These are phyloP conservation scores for Hestina assimilis DNA, from an alignment of 1,140 invertebrate species.

Conservation along the genomic window DNA sequence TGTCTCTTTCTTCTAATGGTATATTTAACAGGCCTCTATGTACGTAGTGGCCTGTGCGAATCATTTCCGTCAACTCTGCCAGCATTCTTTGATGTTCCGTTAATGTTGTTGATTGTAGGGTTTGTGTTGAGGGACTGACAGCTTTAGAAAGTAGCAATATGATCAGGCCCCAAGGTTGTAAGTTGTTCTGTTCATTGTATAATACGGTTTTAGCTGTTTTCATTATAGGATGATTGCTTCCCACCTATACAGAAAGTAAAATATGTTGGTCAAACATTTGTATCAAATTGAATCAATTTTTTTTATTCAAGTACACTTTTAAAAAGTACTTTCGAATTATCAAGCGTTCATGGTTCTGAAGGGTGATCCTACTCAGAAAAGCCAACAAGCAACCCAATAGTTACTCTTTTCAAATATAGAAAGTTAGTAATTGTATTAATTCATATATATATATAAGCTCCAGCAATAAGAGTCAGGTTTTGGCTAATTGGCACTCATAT, in stretches of 20 bases:
- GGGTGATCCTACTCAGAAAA: no score
- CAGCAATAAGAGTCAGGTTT: no score
- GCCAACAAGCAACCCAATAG: no score
- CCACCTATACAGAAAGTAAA: conserved; percentile 80
- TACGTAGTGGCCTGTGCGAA: conserved; percentile 93
- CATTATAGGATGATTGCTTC: conserved; percentile 93
- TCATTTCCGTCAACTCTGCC: conserved; percentile 97
- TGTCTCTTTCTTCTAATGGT: conserved; percentile 70
- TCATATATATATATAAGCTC: no score
- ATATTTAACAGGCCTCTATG: conserved; percentile 93
- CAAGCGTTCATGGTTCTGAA: no score
- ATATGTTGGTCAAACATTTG: no score
- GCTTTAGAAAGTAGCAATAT: conserved; percentile 92
- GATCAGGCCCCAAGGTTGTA: conserved; percentile 92
- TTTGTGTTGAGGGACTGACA: conserved; percentile 72
- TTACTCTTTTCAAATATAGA: no score
- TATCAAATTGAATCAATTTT: no score
- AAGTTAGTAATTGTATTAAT: no score
- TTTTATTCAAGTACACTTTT: no score
- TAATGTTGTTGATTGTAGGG: conserved; percentile 33
- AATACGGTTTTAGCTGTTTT: conserved; percentile 91
- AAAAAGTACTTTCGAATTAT: no score
- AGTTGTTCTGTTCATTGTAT: conserved; percentile 90
- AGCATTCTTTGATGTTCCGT: conserved; percentile 87
- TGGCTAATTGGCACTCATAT: no score